phyloP scores from a whole-genome alignment of 2,113 vertebrate genomes.

The Zosterops pallidus region DNA sequence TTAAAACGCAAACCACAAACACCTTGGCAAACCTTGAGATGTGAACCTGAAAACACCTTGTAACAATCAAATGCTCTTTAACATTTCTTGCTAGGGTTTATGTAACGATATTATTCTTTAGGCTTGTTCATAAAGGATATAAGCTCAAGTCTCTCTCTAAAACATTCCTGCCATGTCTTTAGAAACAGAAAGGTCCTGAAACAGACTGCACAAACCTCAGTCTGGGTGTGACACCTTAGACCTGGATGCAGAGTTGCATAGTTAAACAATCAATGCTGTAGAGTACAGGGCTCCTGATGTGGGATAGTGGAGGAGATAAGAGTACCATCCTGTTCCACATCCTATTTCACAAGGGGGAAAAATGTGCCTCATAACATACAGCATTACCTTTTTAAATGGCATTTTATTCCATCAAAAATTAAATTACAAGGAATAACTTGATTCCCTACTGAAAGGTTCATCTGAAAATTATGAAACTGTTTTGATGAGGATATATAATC shows the following conservation, averaged over 20 bases:
- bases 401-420: neutral
- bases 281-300: neutral
- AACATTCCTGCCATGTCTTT: neutral
- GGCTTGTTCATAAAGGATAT: neutral
- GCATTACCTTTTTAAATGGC: neutral
- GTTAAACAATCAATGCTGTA: neutral
- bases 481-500: neutral
- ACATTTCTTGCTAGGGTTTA: neutral
- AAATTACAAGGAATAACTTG: neutral
- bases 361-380: neutral
- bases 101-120: neutral
- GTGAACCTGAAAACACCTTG: neutral
- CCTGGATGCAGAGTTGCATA: neutral
- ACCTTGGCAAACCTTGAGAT: neutral
- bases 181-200: neutral
- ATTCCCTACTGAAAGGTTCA: neutral
- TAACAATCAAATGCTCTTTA: neutral
- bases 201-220: neutral
- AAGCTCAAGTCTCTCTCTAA: neutral
- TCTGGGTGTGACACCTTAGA: neutral
- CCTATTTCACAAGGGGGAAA: neutral
- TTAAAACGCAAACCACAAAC: neutral
- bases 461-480: neutral
- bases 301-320: neutral
- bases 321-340: neutral